Percentiles rank a stretch among this genome's conserved stretches.
phyloP scores from a whole-genome alignment of 2,888 invertebrate species.

The Beris morrisii region DNA sequence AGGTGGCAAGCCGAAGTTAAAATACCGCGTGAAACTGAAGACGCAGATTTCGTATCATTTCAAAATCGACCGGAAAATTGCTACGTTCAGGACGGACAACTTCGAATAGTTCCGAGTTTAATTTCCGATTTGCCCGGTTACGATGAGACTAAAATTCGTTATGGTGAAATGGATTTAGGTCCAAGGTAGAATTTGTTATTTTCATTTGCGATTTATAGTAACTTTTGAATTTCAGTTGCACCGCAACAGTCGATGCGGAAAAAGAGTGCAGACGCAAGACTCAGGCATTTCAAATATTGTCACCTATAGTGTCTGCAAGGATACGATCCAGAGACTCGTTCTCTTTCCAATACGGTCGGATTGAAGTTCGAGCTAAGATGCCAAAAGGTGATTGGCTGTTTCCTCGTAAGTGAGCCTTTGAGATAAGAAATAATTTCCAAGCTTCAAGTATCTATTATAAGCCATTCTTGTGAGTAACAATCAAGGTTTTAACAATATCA shows the following conservation, averaged over 20 bases:
- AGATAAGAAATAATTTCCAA: constrained; percentile 64
- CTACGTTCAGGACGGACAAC: constrained; percentile 47
- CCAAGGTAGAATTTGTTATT: constrained; percentile 36
- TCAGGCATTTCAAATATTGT: constrained; percentile 61
- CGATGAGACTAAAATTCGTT: constrained; percentile 43
- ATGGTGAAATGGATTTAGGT: constrained; percentile 52
- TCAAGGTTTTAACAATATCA: no score
- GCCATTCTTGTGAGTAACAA: no score
- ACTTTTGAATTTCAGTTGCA: constrained; percentile 50
- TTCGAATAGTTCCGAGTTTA: constrained; percentile 53
- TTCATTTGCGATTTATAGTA: no score
- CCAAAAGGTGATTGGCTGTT: no score
- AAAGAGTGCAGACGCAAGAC: constrained; percentile 49
- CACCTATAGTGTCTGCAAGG: constrained; percentile 59
- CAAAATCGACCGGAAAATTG: constrained; percentile 51
- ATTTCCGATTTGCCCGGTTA: constrained; percentile 44
- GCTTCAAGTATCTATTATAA: no score
- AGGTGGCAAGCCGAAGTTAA: constrained; percentile 64
- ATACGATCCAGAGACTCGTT: no score
- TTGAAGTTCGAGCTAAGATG: no score
- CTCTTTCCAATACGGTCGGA: no score
- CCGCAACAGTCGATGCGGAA: constrained; percentile 55
- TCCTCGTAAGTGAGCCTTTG: constrained; percentile 62
- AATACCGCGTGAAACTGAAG: constrained; percentile 57
- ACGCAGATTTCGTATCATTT: constrained; percentile 58